phyloP scores from a whole-genome alignment of 2,113 vertebrate genomes.

The Psophia crepitans region DNA sequence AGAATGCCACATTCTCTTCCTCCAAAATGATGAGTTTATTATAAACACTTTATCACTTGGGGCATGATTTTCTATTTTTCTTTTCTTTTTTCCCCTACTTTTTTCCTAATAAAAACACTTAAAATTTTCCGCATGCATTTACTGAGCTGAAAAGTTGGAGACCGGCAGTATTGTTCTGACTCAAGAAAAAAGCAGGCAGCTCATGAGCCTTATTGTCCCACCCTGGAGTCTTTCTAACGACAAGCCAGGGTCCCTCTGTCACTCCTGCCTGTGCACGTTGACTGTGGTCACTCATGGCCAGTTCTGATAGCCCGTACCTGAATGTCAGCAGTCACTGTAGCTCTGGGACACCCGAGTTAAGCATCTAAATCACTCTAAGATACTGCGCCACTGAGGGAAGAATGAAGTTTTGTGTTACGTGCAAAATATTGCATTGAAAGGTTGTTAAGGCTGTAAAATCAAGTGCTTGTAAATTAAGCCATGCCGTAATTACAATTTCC shows the following conservation, averaged over 20 bases:
- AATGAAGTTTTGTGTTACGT: background rate
- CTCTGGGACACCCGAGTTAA: background rate
- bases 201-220: background rate
- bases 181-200: background rate
- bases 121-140: background rate
- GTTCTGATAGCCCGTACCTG: background rate
- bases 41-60: slow-evolving; percentile 45
- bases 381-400: background rate
- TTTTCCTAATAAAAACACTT: background rate
- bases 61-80: background rate
- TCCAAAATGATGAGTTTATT: slow-evolving; percentile 54
- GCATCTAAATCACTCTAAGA: background rate
- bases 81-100: no score
- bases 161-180: background rate
- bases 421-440: background rate
- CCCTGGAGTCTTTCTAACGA: background rate
- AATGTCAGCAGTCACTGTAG: background rate
- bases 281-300: background rate
- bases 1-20: slow-evolving; percentile 15
- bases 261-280: background rate
- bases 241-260: background rate
- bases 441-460: background rate
- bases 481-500: background rate
- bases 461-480: background rate
- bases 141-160: background rate